A percentile compares a stretch with the other conserved stretches of the same genome.
These are phyloP conservation scores for Oegoconia quadripuncta DNA, from an alignment of 2,888 invertebrate genomes.

Conservation along the genomic window DNA sequence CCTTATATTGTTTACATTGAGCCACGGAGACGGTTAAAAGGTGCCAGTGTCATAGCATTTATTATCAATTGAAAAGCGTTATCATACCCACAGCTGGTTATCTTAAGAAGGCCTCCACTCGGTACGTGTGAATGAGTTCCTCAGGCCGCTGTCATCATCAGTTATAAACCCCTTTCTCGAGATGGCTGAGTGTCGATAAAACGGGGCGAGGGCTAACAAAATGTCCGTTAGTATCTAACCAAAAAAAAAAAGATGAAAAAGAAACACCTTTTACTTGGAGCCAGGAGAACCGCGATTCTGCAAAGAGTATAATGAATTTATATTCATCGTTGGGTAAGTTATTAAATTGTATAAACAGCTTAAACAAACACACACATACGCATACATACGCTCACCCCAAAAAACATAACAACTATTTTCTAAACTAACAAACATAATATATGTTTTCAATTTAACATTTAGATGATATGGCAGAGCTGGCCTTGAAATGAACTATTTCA, in stretches of 20 bases:
- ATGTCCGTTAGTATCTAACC: conserved; percentile 67
- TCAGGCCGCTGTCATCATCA: conserved; percentile 14
- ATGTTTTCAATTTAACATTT: no score
- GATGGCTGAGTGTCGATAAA: conserved; percentile 59
- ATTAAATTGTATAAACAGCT: no score
- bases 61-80: conserved; percentile 2
- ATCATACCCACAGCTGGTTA: conserved; percentile 4
- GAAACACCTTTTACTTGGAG: conserved; percentile 41
- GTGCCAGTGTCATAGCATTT: no score
- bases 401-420: no score
- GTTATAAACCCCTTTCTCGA: conserved; percentile 29
- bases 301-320: no score
- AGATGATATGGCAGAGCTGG: no score
- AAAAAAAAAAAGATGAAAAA: conserved; percentile 47
- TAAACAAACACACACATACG: not conserved
- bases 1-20: no score
- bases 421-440: no score
- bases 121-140: conserved; percentile 12
- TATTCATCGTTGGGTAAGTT: no score
- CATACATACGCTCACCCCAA: no score
- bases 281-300: conserved; percentile 26
- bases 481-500: no score
- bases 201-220: conserved; percentile 59
- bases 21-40: no score
- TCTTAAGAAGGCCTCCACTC: conserved; percentile 1